Conservation (phyloP, 2,888 invertebrate genomes). For the Drosophila koepferae region DNA sequence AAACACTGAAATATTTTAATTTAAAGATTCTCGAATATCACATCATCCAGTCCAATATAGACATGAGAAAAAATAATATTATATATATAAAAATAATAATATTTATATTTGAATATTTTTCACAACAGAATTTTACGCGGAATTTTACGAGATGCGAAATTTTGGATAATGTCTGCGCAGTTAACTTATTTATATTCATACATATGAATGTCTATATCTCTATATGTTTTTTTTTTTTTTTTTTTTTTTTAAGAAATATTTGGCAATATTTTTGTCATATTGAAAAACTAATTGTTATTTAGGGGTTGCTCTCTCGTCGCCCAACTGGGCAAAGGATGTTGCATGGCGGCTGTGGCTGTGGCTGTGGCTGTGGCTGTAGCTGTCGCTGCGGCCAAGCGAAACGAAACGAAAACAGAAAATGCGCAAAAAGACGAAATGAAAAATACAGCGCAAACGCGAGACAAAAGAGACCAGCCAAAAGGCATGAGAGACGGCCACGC, state of each 20-base stretch:
- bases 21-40: not conserved
- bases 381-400: slow-evolving; percentile 34
- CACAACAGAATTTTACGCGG: slow-evolving; percentile 10
- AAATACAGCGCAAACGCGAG: slow-evolving; percentile 77
- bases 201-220: not conserved
- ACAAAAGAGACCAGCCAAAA: slow-evolving; percentile 60
- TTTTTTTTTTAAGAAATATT: not conserved
- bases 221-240: not conserved
- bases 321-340: slow-evolving; percentile 61
- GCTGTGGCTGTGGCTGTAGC: slow-evolving; percentile 30
- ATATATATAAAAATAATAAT: not conserved
- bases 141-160: slow-evolving; percentile 24
- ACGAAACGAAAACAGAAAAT: slow-evolving; percentile 75
- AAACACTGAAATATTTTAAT: slow-evolving; percentile 1
- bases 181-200: slow-evolving; percentile 15
- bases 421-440: slow-evolving; percentile 70
- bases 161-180: slow-evolving; percentile 32
- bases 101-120: not conserved
- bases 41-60: not conserved
- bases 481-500: slow-evolving; percentile 49
- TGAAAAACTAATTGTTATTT: slow-evolving; percentile 56
- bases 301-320: slow-evolving; percentile 59
- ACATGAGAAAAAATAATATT: slow-evolving; percentile 6
- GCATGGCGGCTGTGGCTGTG: slow-evolving; percentile 33
- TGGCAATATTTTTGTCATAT: slow-evolving; percentile 7